Percentiles rank a stretch among this genome's conserved stretches.
Conservation (phyloP, 2,113 vertebrate genomes). For the Melanostigma gelatinosum region DNA sequence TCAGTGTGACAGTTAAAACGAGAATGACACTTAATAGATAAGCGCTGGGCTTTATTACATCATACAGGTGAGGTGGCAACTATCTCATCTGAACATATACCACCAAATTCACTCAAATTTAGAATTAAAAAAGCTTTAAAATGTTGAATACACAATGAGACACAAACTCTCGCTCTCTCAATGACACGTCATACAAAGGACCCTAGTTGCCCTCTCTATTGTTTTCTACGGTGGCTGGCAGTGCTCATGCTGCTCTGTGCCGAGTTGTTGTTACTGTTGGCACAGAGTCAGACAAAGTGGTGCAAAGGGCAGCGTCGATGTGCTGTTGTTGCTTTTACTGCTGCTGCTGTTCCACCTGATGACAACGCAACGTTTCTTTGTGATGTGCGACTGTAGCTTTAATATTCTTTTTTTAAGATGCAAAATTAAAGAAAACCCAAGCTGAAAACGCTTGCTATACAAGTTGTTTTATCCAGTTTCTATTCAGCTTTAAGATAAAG, state of each 20-base stretch:
- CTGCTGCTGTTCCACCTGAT: not conserved
- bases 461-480: not conserved
- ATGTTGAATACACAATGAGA: not conserved
- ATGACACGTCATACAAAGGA: constrained; percentile 35
- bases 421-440: not conserved
- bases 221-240: constrained; percentile 43
- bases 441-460: not conserved
- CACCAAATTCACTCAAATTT: not conserved
- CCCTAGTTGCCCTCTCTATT: constrained; percentile 30
- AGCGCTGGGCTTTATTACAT: not conserved
- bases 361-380: not conserved
- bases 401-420: not conserved
- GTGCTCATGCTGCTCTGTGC: constrained; percentile 8
- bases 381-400: not conserved
- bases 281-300: not conserved
- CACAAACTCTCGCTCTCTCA: constrained; percentile 6
- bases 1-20: too few relatives aligned
- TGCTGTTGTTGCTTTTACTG: not conserved
- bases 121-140: not conserved
- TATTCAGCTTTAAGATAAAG: not conserved
- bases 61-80: not conserved
- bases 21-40: not conserved
- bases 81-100: not conserved
- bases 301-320: not conserved
- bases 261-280: constrained; percentile 28